phyloP scores from a whole-genome alignment of 2,888 invertebrate species.

The Onthophagus sagittarius region DNA sequence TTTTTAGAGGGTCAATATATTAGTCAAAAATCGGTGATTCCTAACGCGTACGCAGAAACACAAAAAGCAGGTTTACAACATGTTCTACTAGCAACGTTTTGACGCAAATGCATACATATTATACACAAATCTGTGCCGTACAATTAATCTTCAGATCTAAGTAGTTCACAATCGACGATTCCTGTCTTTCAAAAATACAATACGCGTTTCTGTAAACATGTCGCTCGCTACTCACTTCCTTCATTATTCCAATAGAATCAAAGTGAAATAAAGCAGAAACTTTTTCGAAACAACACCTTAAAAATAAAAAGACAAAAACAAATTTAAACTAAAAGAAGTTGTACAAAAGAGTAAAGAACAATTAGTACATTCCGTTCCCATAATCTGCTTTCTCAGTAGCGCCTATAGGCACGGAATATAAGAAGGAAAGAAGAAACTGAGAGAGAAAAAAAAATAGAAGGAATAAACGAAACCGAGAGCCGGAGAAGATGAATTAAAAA shows the following conservation, averaged over 20 bases:
- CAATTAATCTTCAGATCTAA: not conserved
- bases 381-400: not conserved
- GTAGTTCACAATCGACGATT: not conserved
- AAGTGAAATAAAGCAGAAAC: not conserved
- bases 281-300: not conserved
- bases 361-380: not conserved
- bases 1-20: not conserved
- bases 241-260: not conserved
- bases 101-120: not conserved
- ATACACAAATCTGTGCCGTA: not conserved
- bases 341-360: not conserved
- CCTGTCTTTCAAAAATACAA: not conserved
- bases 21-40: not conserved
- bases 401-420: not conserved
- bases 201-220: not conserved
- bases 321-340: not conserved
- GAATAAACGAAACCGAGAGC: not conserved
- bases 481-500: not conserved
- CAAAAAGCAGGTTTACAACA: not conserved
- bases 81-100: not conserved
- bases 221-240: not conserved
- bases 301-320: not conserved
- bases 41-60: not conserved
- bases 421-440: not conserved
- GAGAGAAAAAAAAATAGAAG: not conserved